Evolutionary conservation across 2,797 vertebrate genomes (phyloP), one percentile per base, ranked within the genome.

Genomic region (Macrochelys suwanniensis): DNA sequence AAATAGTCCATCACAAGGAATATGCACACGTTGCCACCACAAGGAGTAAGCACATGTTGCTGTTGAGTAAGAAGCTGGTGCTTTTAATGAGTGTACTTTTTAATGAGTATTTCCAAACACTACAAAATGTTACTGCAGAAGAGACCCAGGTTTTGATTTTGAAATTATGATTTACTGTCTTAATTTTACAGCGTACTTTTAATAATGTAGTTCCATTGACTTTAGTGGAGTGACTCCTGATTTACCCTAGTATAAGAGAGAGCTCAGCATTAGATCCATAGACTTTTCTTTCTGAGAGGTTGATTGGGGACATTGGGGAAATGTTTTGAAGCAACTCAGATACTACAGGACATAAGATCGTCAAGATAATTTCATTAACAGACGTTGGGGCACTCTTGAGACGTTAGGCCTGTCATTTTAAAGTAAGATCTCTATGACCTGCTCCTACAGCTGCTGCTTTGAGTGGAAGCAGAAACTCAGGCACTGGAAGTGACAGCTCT

Each of bases 271-370:
- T 37, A 23, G 51, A 88, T 91, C 54, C 42, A 16, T 26, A 2
- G 42, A 10, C 23, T 93, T 89, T 42, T 26, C 45, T 88, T 90
- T 42, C 65, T 74, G 31, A n/a, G 81, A 88, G 28, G 59, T 94
- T 84, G 23, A 28, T 93, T 88, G 65, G 21, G 17, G 5, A 93
- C 87, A 78, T 78, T 85, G 92, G 74, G 82, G 79, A 49, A 93
- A 80, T 50, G 7, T 81, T 53, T 37, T 84, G 59, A 91, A 93
- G 11, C 15, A 87, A 19, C 33, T 80, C 23, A 15, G 7, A 82
- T 87, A 56, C 42, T 87, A 26, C 16, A 80, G 71, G 5, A 68
- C 31, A 54, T 45, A 31, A 90, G 57, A 19, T 86, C 42, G 23
- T 8, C 68, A 26, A 16, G 54, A 82, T 80, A 89, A 74, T 26